These are phyloP conservation scores for Hyphantria cunea DNA, from an alignment of 1,140 invertebrate genomes.

Conservation along the genomic window DNA sequence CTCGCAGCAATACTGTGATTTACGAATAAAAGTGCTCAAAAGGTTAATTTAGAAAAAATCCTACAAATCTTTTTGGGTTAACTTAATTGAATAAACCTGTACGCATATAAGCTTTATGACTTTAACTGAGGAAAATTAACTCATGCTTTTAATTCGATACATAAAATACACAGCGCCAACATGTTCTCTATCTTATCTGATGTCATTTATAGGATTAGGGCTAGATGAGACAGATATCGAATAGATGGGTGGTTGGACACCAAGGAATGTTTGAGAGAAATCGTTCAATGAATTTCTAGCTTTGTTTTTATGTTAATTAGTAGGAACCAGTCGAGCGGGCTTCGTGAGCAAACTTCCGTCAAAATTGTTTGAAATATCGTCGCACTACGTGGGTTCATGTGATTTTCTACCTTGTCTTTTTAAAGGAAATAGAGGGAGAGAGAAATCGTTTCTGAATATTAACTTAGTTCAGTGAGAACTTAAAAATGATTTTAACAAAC, in stretches of 20 bases:
- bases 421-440: slow-evolving; percentile 19
- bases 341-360: slow-evolving; percentile 68
- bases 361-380: slow-evolving; percentile 53
- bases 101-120: no score
- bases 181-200: slow-evolving; percentile 62
- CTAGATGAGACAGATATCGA: slow-evolving; percentile 71
- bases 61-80: no score
- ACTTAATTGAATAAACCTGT: no score
- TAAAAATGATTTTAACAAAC: slow-evolving; percentile 55
- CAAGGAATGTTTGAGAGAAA: slow-evolving; percentile 73
- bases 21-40: no score
- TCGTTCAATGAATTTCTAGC: slow-evolving; percentile 71
- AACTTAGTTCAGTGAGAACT: slow-evolving; percentile 44
- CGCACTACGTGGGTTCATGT: slow-evolving; percentile 44
- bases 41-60: no score
- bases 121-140: slow-evolving; percentile 18
- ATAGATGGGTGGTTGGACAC: slow-evolving; percentile 58
- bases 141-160: slow-evolving; percentile 37
- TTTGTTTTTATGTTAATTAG: slow-evolving; percentile 79
- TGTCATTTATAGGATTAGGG: slow-evolving; percentile 78
- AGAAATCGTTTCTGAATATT: slow-evolving; percentile 5
- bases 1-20: no score
- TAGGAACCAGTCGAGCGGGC: slow-evolving; percentile 54
- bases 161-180: slow-evolving; percentile 38
- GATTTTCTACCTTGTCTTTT: slow-evolving; percentile 25